Percentiles rank a stretch among this genome's conserved stretches.
Evolutionary conservation across 2,888 invertebrate genomes (phyloP).

Genomic region (Scaptomyza parva): DNA sequence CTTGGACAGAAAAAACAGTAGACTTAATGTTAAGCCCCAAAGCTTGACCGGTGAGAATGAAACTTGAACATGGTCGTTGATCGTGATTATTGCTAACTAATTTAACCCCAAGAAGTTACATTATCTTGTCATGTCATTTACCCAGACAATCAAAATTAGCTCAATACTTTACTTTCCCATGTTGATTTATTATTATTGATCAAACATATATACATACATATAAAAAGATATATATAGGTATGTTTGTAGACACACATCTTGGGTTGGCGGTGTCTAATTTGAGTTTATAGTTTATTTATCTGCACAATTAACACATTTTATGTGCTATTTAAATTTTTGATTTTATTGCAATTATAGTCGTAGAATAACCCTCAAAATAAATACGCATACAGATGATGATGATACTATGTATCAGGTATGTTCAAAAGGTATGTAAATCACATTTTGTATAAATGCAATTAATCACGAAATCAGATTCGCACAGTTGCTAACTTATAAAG

Average conservation of each 20-base stretch:
- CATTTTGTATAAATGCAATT: constrained; percentile 51
- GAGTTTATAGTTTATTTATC: constrained; percentile 77
- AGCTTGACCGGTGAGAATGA: background rate
- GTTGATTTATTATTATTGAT: constrained; percentile 16
- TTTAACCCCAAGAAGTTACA: constrained; percentile 19
- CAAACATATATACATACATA: background rate
- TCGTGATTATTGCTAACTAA: constrained; percentile 24
- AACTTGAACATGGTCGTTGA: background rate
- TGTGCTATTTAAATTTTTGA: constrained; percentile 71
- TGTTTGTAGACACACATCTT: constrained; percentile 60
- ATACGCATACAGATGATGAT: constrained; percentile 29
- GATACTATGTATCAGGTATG: no score
- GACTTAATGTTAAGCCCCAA: constrained; percentile 9
- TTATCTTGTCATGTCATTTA: constrained; percentile 26
- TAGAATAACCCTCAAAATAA: constrained; percentile 55
- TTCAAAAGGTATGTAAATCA: constrained; percentile 38
- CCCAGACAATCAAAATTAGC: constrained; percentile 15
- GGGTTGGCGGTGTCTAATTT: constrained; percentile 72
- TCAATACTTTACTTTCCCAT: no score
- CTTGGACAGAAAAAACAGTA: constrained; percentile 3
- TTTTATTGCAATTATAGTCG: constrained; percentile 76
- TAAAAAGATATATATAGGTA: background rate
- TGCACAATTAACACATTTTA: constrained; percentile 75
- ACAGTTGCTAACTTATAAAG: constrained; percentile 68
- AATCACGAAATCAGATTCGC: constrained; percentile 58